Evolutionary conservation across 2,888 invertebrate genomes (phyloP).

Genomic region (Lordiphosa fenestrarum): DNA sequence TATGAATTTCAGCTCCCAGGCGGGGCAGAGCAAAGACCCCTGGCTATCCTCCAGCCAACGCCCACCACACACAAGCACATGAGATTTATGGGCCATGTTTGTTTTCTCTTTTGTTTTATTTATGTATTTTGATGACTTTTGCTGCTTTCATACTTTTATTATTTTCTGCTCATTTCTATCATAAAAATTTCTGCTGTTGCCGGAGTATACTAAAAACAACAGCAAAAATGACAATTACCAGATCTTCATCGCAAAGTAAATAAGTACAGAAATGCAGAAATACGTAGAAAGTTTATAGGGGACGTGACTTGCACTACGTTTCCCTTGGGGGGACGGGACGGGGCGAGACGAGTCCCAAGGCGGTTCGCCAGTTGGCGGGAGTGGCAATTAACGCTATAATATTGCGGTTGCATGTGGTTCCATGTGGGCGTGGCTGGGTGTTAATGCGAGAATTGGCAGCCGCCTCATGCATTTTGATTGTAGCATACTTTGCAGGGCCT

Average conservation of each 20-base stretch:
- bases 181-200: slow-evolving; percentile 26
- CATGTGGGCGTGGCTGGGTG: slow-evolving; percentile 33
- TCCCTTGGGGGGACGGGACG: background rate
- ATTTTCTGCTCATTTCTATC: slow-evolving; percentile 19
- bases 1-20: slow-evolving; percentile 21
- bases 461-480: slow-evolving; percentile 33
- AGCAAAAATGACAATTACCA: slow-evolving; percentile 35
- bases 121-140: slow-evolving; percentile 30
- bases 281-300: slow-evolving; percentile 54
- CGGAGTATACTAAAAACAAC: slow-evolving; percentile 12
- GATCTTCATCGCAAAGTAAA: slow-evolving; percentile 35
- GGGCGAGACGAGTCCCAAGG: slow-evolving; percentile 2
- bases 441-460: slow-evolving; percentile 58
- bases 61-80: slow-evolving; percentile 25
- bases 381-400: slow-evolving; percentile 74
- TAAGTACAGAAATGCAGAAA: slow-evolving; percentile 27
- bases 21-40: slow-evolving; percentile 16
- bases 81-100: slow-evolving; percentile 20
- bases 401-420: slow-evolving; percentile 58
- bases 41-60: slow-evolving; percentile 5
- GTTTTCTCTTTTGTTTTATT: slow-evolving; percentile 11
- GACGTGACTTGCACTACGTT: slow-evolving; percentile 59
- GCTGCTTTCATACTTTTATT: slow-evolving; percentile 21
- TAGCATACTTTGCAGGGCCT: slow-evolving; percentile 47
- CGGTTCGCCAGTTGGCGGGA: slow-evolving; percentile 10